Evolutionary conservation across 2,888 invertebrate genomes (phyloP), one percentile per base, ranked within the genome.

Genomic region (Scrobipalpa atriplicella): DNA sequence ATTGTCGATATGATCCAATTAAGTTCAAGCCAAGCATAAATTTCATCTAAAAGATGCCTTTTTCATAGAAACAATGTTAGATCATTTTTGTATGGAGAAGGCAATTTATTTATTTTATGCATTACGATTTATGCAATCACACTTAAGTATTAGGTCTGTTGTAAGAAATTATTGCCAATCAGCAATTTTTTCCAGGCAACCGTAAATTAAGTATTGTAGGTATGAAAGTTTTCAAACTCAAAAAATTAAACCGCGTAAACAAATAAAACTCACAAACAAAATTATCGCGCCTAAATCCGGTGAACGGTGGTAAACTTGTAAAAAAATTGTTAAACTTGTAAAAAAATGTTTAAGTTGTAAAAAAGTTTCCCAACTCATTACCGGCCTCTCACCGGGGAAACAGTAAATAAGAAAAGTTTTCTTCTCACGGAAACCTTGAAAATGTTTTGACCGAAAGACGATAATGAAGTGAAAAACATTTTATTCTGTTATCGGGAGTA

Each of bases 361-460:
- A 21, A 52, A 52, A 1, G 7, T 7, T 52, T 21, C 19, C 10
- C 19, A 52, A 52, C 52, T 52, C 52, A 52, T 52, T 52, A 52
- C 18, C 3, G 19, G 2, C 0, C 2, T 19, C 52, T 52, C 19
- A 18, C 47, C 47, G 47, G 47, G 16, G n/a, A 9, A 52, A 52
- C 52, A 11, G 52, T 52, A 52, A 52, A 52, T 52, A 52, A 52
- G 10, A 19, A 52, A 52, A 52, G 19, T 52, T 52, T 52, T 21
- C 18, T 52, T 52, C 18, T 51, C 2, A 19, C 52, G 52, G 19
- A 52, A 52, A 52, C 52, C 52, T 52, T 21, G 47, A 47, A 52
- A 18, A 21, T 18, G 9, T 52, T 52, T 19, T 1, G 19, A 8
- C 19, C 19, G 19, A 19, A 51, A 52, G 52, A 6, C 52, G 18